A percentile compares a stretch with the other conserved stretches of the same genome.
phyloP scores from a whole-genome alignment of 2,797 vertebrate species.

The Streptopelia turtur region DNA sequence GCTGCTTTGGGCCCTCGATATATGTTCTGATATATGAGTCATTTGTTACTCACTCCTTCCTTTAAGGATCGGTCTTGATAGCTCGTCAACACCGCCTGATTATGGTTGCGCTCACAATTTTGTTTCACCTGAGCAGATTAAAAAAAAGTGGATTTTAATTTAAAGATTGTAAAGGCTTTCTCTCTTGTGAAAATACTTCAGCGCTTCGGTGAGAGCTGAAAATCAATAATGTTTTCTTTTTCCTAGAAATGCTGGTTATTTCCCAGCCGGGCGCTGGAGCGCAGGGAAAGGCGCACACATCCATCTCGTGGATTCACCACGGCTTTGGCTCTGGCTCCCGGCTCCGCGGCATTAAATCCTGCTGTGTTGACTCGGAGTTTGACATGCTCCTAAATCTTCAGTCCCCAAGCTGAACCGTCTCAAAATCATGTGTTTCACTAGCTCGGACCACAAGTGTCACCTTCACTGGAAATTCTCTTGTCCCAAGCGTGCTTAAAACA shows the following conservation, averaged over 20 bases:
- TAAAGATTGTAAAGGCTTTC: neutral
- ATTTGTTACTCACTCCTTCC: neutral
- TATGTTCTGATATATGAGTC: neutral
- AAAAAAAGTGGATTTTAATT: neutral
- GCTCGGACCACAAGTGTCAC: slow-evolving; percentile 33
- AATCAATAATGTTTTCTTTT: slow-evolving; percentile 29
- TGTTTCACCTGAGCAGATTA: neutral
- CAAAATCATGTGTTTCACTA: slow-evolving; percentile 19
- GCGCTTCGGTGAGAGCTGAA: neutral
- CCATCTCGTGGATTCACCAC: neutral
- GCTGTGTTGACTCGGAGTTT: slow-evolving; percentile 53
- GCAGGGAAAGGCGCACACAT: neutral
- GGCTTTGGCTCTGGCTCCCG: slow-evolving; percentile 39
- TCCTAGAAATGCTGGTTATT: neutral
- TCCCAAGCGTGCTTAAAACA: neutral
- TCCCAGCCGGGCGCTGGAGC: neutral
- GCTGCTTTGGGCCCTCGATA: neutral
- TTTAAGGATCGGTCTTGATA: neutral
- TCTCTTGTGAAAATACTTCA: slow-evolving; percentile 1
- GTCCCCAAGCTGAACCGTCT: slow-evolving; percentile 33
- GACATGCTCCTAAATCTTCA: slow-evolving; percentile 44
- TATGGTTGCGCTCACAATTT: neutral
- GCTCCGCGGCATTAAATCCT: slow-evolving; percentile 36
- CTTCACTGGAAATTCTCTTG: slow-evolving; percentile 35
- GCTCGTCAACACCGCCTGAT: no score